Evolutionary conservation across 2,888 invertebrate species (phyloP), one percentile per base, ranked within the genome.

Genomic region (Limnephilus rhombicus): DNA sequence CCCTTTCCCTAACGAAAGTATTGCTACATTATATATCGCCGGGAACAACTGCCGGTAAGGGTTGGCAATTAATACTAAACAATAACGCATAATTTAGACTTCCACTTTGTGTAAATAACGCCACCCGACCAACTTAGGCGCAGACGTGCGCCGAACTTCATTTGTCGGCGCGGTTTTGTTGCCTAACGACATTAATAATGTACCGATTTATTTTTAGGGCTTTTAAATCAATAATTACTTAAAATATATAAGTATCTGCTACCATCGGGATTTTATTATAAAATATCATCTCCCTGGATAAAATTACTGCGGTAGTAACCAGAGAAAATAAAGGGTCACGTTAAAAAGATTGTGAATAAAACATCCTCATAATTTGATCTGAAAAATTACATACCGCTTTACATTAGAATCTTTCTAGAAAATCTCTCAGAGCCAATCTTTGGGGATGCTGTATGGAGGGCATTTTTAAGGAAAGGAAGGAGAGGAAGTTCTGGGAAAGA

Each of bases 71-170:
- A 89, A 89, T 89, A 89, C 89, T 81, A 89, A 89, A 89, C 89
- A 89, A 89, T 89, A 89, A 89, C 89, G 89, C 89, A 89, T 89
- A 89, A 89, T 89, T 89, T 89, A 89, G 89, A 41, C 49, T 89
- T 49, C 41, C 82, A 89, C 88, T 88, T 88, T 88, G 88, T 88
- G 88, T 88, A 88, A 88, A 88, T 88, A 88, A 88, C 31, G 88
- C 41, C 18, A 18, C 18, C 41, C 49, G 49, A 18, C 53, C 68
- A 88, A 88, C 80, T 68, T 88, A 86, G 80, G 88, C 80, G 80
- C 88, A 88, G 88, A 88, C 80, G 88, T 31, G 88, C 88, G 31
- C 41, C 3, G 80, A 88, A 88, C 80, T 88, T 88, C 68, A 86
- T 86, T 86, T 86, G 86, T 86, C 29, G n/a, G 24, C 49, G 86